These are phyloP conservation scores for Oceanodroma tethys DNA, from an alignment of 2,113 vertebrate species.

Conservation along the genomic window DNA sequence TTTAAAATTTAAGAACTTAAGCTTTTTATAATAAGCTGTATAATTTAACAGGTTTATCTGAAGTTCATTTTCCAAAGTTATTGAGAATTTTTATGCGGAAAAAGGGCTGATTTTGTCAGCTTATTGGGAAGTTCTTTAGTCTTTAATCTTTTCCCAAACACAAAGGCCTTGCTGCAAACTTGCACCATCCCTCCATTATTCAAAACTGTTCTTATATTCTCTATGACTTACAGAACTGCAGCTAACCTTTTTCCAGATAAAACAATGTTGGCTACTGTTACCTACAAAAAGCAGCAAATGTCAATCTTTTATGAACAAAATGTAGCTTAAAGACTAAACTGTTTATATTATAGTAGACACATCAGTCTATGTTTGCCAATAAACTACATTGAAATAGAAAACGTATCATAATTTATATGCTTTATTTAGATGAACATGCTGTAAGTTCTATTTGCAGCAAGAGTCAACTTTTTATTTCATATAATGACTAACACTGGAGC, in stretches of 20 bases:
- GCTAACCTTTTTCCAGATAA: neutral
- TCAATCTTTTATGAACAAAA: neutral
- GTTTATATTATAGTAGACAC: neutral
- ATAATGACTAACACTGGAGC: neutral
- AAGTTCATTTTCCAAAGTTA: neutral
- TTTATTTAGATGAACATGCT: neutral
- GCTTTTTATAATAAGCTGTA: neutral
- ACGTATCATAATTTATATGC: neutral
- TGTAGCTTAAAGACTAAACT: neutral
- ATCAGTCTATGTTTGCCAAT: neutral
- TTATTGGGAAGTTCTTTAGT: neutral
- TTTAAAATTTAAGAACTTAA: neutral
- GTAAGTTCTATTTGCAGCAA: neutral
- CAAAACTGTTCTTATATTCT: conserved; percentile 18
- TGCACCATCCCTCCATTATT: neutral
- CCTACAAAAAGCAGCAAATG: conserved; percentile 26
- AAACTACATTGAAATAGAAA: neutral
- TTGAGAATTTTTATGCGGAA: neutral
- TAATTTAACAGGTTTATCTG: neutral
- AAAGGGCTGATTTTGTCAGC: neutral
- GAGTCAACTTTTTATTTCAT: neutral
- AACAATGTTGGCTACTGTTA: neutral
- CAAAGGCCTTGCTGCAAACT: neutral
- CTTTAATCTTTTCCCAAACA: neutral
- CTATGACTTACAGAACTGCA: neutral